These are phyloP conservation scores for Latrodectus hesperus DNA, from an alignment of 2,888 invertebrate species.

Conservation along the genomic window DNA sequence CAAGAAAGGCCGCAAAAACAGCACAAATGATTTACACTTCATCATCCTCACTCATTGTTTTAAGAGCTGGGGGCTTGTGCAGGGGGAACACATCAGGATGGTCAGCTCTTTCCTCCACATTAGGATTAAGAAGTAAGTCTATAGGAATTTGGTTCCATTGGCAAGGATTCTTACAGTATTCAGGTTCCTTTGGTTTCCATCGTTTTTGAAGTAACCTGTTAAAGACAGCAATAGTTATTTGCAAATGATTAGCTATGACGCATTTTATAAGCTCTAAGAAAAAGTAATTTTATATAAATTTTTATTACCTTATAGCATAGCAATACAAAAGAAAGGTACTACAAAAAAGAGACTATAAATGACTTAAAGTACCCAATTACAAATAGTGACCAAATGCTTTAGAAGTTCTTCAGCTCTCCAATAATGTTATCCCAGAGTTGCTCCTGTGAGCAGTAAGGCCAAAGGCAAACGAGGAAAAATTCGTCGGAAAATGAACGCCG, in stretches of 20 bases:
- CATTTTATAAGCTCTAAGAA: neutral
- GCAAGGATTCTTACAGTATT: constrained; percentile 13
- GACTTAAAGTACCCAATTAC: too few relatives aligned
- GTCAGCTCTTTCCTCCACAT: constrained; percentile 1
- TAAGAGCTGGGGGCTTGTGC: constrained; percentile 11
- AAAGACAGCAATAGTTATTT: neutral
- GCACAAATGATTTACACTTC: neutral
- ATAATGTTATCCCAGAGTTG: too few relatives aligned
- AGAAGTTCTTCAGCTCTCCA: too few relatives aligned
- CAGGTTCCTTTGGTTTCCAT: constrained; percentile 24
- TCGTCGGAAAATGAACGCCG: too few relatives aligned
- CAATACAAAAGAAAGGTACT: neutral
- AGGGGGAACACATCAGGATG: constrained; percentile 30
- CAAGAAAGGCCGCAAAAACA: neutral
- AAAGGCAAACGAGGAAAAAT: too few relatives aligned
- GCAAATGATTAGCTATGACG: neutral
- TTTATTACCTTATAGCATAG: neutral
- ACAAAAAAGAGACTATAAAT: too few relatives aligned
- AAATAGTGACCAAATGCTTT: too few relatives aligned
- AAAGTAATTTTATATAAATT: neutral
- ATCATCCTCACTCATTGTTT: neutral
- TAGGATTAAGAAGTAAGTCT: neutral
- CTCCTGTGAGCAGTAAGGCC: too few relatives aligned
- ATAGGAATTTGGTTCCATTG: constrained; percentile 40
- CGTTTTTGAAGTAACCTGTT: constrained; percentile 23